Conservation (phyloP, 2,888 invertebrate genomes). For the Cerastis leucographa region DNA sequence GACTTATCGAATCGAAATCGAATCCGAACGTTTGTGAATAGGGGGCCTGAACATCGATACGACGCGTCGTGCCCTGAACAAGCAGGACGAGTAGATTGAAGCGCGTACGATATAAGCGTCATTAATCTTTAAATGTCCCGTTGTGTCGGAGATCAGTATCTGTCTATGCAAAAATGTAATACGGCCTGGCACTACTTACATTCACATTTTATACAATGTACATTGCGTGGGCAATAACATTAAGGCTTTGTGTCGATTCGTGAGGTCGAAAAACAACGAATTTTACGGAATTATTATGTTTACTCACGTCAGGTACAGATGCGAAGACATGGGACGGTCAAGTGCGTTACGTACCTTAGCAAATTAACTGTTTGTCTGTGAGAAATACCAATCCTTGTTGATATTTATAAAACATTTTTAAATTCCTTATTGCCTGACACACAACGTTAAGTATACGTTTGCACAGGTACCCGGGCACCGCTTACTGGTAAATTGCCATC, state of each 20-base stretch:
- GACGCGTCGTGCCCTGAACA: conserved; percentile 66
- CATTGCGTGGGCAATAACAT: conserved; percentile 55
- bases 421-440: conserved; percentile 3
- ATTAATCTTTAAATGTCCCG: conserved; percentile 83
- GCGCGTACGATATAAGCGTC: conserved; percentile 72
- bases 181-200: conserved; percentile 52
- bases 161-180: conserved; percentile 66
- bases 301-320: conserved; percentile 29
- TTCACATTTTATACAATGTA: conserved; percentile 54
- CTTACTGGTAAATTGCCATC: neutral
- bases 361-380: conserved; percentile 12
- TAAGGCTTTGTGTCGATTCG: conserved; percentile 41
- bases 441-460: neutral
- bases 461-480: neutral
- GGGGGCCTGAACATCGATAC: conserved; percentile 73
- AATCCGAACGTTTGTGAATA: too few relatives aligned
- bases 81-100: conserved; percentile 72
- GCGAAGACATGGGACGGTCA: conserved; percentile 28
- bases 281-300: conserved; percentile 39
- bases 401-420: neutral
- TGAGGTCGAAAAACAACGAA: conserved; percentile 50
- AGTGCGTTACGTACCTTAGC: conserved; percentile 1
- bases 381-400: neutral
- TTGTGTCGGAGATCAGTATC: conserved; percentile 76
- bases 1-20: too few relatives aligned